Evolutionary conservation across 2,888 invertebrate genomes (phyloP).

Genomic region (Dryocosmus kuriphilus): DNA sequence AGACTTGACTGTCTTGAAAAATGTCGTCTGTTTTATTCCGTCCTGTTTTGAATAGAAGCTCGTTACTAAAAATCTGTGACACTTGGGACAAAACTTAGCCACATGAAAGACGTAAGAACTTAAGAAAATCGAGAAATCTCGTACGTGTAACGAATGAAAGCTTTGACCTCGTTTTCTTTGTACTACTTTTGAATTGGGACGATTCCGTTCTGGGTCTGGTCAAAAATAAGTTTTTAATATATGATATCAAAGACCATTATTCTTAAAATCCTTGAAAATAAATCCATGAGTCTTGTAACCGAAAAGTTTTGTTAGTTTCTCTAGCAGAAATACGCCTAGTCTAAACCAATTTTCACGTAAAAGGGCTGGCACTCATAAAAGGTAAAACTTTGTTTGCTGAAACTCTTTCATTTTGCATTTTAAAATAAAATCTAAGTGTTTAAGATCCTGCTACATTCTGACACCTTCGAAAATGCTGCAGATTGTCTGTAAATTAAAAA

Average conservation of each 20-base stretch:
- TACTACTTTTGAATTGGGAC: constrained; percentile 22
- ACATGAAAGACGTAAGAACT: neutral
- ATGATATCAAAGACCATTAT: constrained; percentile 11
- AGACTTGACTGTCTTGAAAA: neutral
- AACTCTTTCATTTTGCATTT: too few relatives aligned
- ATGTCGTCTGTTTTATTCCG: neutral
- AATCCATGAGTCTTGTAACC: neutral
- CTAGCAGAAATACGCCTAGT: too few relatives aligned
- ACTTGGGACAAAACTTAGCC: constrained; percentile 3
- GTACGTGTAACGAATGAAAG: constrained; percentile 11
- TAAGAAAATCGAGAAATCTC: constrained; percentile 25
- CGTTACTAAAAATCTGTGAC: neutral
- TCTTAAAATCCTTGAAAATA: neutral
- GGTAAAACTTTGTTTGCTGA: too few relatives aligned
- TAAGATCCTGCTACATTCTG: too few relatives aligned
- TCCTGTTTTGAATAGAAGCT: constrained; percentile 3
- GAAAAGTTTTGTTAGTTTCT: constrained; percentile 10
- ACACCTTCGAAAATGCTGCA: too few relatives aligned
- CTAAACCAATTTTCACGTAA: too few relatives aligned
- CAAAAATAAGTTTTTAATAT: constrained; percentile 29
- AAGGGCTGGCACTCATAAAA: too few relatives aligned
- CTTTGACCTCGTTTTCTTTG: constrained; percentile 17
- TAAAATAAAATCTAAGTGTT: too few relatives aligned
- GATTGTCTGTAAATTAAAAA: too few relatives aligned
- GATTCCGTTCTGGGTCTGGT: neutral